Base-by-base conservation (phyloP, 2,888 invertebrate species). In the Vandiemenella viatica region DNA sequence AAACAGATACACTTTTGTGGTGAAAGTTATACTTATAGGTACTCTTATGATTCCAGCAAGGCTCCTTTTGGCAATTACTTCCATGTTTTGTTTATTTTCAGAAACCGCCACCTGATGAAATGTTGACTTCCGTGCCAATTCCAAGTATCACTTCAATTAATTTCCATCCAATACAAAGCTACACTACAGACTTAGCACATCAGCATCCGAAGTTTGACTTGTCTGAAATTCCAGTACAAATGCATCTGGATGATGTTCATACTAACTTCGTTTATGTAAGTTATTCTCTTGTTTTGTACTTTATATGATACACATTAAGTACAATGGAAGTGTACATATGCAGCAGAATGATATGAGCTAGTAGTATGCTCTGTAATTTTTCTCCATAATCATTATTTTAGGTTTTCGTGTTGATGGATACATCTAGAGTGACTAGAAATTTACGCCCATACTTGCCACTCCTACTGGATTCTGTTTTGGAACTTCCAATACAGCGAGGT, bases 201-300 rank as follows among this genome's bases (percentile, higher is more conserved):
- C 69, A 69, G 48, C 67, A 70, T 57, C 71, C 74, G 1, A 65
- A 75, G 58, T 71, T 81, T 55, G 72, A 79, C 61, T 67, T 83
- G 10, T 64, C 66, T 1, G 68, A 77, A 43, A 65, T 87, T 41
- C 87, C 89, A 0, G 68, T 88, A 17, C 82, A 77, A 60, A 78
- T 87, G 1, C 79, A 85, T 56, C 71, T 88, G 45, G 85, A 89
- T 67, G 79, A 85, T 62, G 68, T 89, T 44, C 79, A 83, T 56
- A 83, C 86, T 2, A 85, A 84, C 65, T 90, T 91, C 65, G 79
- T 88, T 55, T 83, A 86, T 67, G 88, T 89, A 65, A 74, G 80
- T 75, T 58, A 37, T 50, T 40, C 18, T 10, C 8, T 18, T 32
- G n/a, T 32, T 13, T 32, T 32, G 13, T 26, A 8, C 7, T 26